Evolutionary conservation across 2,113 vertebrate genomes (phyloP).

Genomic region (Festucalex cinctus): DNA sequence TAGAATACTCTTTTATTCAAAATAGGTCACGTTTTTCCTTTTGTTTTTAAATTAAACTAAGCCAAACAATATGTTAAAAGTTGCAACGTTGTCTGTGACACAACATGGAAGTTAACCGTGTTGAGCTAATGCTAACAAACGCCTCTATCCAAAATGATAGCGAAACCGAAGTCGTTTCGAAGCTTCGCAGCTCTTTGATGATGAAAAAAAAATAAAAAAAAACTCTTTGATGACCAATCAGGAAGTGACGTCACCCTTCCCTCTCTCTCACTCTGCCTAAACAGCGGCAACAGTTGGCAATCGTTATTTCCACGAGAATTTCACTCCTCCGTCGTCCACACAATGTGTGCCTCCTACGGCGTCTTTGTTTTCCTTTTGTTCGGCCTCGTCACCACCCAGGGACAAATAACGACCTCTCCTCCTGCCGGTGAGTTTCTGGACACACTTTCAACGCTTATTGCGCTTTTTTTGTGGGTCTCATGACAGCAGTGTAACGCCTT

Average conservation of each 20-base stretch:
- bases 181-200: background rate
- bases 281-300: background rate
- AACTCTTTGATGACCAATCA: fast-evolving
- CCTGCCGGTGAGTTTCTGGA: background rate
- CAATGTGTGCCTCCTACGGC: background rate
- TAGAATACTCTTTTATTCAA: no score
- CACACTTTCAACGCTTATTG: background rate
- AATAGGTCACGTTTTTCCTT: no score
- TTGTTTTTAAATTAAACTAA: no score
- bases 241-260: background rate
- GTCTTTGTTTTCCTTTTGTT: background rate
- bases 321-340: background rate
- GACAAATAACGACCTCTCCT: background rate
- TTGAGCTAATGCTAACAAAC: background rate
- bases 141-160: background rate
- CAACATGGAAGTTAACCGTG: background rate
- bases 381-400: background rate
- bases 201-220: no score
- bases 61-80: no score
- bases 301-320: background rate
- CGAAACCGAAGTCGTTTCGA: background rate
- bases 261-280: no score
- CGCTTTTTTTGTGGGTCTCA: background rate
- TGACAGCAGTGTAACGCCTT: background rate
- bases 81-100: no score